A percentile compares a stretch with the other conserved stretches of the same genome.
Conservation (phyloP, 2,113 vertebrate genomes). For the Prietella phreatophila region DNA sequence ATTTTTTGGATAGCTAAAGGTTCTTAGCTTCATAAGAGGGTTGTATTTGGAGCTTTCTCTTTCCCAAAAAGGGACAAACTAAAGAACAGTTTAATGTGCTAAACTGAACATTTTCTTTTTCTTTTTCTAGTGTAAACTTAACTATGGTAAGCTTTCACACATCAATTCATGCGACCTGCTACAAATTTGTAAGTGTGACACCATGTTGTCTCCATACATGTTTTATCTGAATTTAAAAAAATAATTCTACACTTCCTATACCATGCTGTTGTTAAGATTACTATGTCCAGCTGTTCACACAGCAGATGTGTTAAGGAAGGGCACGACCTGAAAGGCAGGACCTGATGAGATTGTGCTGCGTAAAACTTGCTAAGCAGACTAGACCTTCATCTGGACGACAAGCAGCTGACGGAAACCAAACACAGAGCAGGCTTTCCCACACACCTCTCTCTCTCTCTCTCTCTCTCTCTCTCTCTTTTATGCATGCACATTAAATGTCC, state of each 20-base stretch:
- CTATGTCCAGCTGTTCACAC: not conserved
- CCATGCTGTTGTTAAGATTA: not conserved
- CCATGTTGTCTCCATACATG: not conserved
- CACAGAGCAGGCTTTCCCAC: constrained; percentile 19
- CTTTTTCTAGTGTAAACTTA: not conserved
- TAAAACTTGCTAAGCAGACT: constrained; percentile 1
- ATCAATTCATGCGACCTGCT: not conserved
- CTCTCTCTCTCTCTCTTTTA: not conserved
- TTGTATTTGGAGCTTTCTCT: not conserved
- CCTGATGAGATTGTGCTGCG: not conserved
- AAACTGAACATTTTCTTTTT: not conserved
- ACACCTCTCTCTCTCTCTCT: not conserved
- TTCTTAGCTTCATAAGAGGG: not conserved
- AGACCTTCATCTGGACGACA: constrained; percentile 22
- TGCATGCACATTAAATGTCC: constrained; percentile 9
- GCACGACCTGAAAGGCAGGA: not conserved
- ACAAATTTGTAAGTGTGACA: not conserved
- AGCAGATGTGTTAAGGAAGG: not conserved
- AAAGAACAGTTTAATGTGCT: not conserved
- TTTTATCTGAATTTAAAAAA: not conserved
- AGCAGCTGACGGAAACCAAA: constrained; percentile 32
- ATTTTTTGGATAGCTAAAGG: not conserved
- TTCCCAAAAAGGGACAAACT: not conserved
- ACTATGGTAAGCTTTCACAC: not conserved
- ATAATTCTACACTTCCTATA: not conserved